Evolutionary conservation across 2,113 vertebrate species (phyloP), one percentile per base, ranked within the genome.

Genomic region (Petrocephalus zakoni): DNA sequence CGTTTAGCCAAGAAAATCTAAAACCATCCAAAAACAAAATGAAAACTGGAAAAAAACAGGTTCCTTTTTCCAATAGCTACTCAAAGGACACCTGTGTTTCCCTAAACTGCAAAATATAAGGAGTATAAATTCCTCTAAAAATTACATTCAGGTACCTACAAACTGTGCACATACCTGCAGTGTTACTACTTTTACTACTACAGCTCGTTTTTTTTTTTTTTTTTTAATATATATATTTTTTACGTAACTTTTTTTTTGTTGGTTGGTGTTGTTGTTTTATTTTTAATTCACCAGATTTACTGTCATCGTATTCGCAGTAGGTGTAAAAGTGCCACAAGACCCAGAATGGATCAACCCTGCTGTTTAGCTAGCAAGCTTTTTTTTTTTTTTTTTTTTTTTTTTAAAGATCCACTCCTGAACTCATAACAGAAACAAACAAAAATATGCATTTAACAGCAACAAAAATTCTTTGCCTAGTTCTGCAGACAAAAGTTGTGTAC

Each of bases 261-360:
- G 94, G 94, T 94, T 95, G 94, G 93, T 94, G 93, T 94, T 94
- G 93, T 92, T 93, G n/a, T 93, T 91, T 87, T 68, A 89, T 68
- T 90, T 90, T 86, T 88, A 91, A 92, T 93, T 92, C 90, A 92
- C 91, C 92, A 61, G 85, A 93, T 85, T 88, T 90, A 91, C 88
- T 91, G 89, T 90, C 89, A 82, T 92, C 75, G 88, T 94, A 92
- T 93, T 92, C 91, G 92, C 93, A 93, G 49, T 92, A 90, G 93
- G 94, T 93, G 92, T 96, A 94, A 96, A 96, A 96, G 96, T 98
- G 97, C 97, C 98, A 99, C 92, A 98, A 99, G 98, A 98, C 97
- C 97, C 97, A 96, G 96, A 96, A 94, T 95, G 96, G 97, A 96
- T 97, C 95, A 97, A 97, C 96, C 96, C 96, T 97, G 97, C 97